These are phyloP conservation scores for Rhodophaea formosa DNA, from an alignment of 2,888 invertebrate species.

Conservation along the genomic window DNA sequence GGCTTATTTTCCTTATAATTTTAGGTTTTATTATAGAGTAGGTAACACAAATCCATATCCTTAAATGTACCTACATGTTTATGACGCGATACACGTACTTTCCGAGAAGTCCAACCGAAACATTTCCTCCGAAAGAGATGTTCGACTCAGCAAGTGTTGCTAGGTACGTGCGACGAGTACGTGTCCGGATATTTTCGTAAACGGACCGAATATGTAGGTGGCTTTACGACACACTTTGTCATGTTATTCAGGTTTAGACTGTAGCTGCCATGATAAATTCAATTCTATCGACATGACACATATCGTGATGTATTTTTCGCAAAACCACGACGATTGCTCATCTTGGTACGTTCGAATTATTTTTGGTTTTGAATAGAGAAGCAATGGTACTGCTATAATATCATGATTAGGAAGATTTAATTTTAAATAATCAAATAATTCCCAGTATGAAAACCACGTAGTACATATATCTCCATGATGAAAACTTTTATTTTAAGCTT, in stretches of 20 bases:
- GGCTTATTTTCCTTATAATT: too few relatives aligned
- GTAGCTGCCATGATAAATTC: slow-evolving; percentile 15
- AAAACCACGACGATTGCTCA: neutral
- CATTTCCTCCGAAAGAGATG: slow-evolving; percentile 42
- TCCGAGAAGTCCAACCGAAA: slow-evolving; percentile 36
- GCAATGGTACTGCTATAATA: too few relatives aligned
- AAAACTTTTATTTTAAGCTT: too few relatives aligned
- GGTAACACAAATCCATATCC: neutral
- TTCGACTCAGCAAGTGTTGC: slow-evolving; percentile 36
- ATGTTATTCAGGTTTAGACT: slow-evolving; percentile 27
- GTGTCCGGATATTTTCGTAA: slow-evolving; percentile 53
- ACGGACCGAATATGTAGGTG: slow-evolving; percentile 45
- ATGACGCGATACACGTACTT: slow-evolving; percentile 23
- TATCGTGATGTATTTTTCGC: slow-evolving; percentile 3
- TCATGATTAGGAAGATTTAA: too few relatives aligned
- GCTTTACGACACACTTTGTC: slow-evolving; percentile 45
- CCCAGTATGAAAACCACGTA: too few relatives aligned
- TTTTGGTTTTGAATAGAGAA: too few relatives aligned
- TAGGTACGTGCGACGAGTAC: slow-evolving; percentile 36
- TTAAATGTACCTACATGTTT: neutral
- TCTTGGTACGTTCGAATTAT: neutral
- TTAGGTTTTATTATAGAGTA: too few relatives aligned
- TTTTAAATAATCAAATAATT: too few relatives aligned
- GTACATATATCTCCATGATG: too few relatives aligned
- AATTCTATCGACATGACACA: slow-evolving; percentile 2